Evolutionary conservation across 2,113 vertebrate species (phyloP).

Genomic region (Sigmodon hispidus): DNA sequence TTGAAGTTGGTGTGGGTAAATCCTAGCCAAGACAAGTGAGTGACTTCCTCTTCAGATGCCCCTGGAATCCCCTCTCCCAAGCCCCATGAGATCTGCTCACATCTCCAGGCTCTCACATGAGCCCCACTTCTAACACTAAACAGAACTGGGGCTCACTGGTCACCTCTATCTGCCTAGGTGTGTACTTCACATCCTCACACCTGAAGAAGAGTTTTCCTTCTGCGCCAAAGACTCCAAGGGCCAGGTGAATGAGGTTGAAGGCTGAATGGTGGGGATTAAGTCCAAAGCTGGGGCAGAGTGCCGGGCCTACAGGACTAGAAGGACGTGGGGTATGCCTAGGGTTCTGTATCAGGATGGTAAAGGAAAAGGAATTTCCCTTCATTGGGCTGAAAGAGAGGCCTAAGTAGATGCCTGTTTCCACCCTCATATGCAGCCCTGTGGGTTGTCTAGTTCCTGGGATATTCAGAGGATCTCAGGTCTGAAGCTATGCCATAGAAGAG

Average conservation of each 20-base stretch:
- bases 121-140: not conserved
- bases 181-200: slow-evolving; percentile 72
- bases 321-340: not conserved
- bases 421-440: not conserved
- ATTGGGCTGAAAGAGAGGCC: not conserved
- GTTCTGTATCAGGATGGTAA: not conserved
- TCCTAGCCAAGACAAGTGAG: slow-evolving; percentile 76
- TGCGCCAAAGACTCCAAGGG: slow-evolving; percentile 57
- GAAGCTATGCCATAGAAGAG: not conserved
- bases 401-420: not conserved
- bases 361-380: not conserved
- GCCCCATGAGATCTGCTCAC: not conserved
- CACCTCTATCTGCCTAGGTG: slow-evolving; percentile 64
- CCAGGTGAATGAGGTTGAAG: slow-evolving; percentile 73
- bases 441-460: not conserved
- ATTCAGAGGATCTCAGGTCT: not conserved
- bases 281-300: not conserved
- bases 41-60: not conserved
- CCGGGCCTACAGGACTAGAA: not conserved
- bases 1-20: slow-evolving; percentile 87
- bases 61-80: not conserved
- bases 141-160: not conserved
- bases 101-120: not conserved
- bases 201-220: slow-evolving; percentile 83
- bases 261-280: accelerated